A percentile compares a stretch with the other conserved stretches of the same genome.
These are phyloP conservation scores for Thalassarche chlororhynchos DNA, from an alignment of 2,113 vertebrate species.

Conservation along the genomic window DNA sequence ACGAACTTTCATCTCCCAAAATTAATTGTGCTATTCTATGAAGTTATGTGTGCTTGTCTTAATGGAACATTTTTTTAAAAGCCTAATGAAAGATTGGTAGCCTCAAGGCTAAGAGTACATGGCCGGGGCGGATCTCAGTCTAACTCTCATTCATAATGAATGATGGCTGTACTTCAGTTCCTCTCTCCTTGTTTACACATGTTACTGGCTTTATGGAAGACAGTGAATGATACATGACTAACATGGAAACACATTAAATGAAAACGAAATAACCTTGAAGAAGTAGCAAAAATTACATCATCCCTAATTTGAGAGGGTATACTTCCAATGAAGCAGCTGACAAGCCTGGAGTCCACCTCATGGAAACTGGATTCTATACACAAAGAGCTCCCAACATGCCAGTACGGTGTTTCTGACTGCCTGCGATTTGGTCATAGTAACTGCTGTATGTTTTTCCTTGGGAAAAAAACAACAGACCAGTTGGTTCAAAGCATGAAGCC, in stretches of 20 bases:
- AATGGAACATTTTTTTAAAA: neutral
- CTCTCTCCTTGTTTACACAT: conserved; percentile 21
- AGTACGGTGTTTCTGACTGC: neutral
- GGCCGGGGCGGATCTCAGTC: neutral
- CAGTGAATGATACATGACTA: conserved; percentile 6
- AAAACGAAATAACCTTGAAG: conserved; percentile 17
- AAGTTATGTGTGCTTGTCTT: neutral
- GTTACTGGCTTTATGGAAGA: neutral
- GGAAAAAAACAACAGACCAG: neutral
- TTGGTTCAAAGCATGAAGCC: neutral
- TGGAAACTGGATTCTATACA: neutral
- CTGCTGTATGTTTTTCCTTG: neutral
- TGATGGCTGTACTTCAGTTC: neutral
- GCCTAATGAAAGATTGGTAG: neutral
- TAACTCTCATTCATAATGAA: neutral
- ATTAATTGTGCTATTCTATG: neutral
- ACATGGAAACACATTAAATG: neutral
- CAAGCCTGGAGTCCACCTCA: neutral
- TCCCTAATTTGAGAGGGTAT: neutral
- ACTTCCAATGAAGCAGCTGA: neutral
- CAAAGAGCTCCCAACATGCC: neutral
- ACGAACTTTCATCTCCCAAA: neutral
- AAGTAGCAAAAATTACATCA: conserved; percentile 13
- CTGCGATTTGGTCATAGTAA: neutral
- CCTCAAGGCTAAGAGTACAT: neutral